Conservation (phyloP, 1,140 invertebrate species). For the Formica selysi region DNA sequence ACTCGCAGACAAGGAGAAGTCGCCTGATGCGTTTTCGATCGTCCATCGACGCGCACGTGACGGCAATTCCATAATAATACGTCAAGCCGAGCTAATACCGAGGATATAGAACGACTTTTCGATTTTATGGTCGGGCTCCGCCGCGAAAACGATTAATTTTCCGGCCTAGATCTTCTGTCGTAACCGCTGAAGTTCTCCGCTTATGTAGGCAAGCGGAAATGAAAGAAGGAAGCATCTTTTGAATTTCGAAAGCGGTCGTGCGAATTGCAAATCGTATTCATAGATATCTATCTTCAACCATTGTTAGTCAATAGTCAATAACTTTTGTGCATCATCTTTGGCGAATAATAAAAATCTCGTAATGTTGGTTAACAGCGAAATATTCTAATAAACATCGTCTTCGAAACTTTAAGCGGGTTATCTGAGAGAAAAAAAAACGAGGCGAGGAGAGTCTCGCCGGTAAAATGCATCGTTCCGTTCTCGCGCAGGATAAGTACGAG, state of each 20-base stretch:
- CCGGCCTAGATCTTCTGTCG: constrained; percentile 1
- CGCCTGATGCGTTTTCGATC: constrained; percentile 78
- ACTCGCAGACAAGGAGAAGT: constrained; percentile 70
- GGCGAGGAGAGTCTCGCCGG: constrained; percentile 9
- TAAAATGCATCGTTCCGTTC: constrained; percentile 36
- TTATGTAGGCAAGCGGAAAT: background rate
- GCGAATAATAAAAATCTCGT: background rate
- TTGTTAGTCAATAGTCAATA: too few relatives aligned
- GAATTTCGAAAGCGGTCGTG: background rate
- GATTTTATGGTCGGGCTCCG: constrained; percentile 63
- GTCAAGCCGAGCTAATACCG: constrained; percentile 66
- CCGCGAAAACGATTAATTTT: constrained; percentile 68
- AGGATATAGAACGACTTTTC: constrained; percentile 53
- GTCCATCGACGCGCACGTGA: constrained; percentile 72
- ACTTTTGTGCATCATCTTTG: background rate
- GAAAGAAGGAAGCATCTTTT: background rate
- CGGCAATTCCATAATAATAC: constrained; percentile 77
- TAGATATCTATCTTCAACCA: background rate
- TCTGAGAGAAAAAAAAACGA: background rate
- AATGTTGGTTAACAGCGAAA: background rate
- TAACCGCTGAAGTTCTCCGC: background rate
- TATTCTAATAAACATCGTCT: constrained; percentile 8
- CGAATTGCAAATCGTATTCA: background rate
- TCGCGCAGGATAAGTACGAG: constrained; percentile 15
- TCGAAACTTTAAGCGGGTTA: background rate